These are phyloP conservation scores for Psittacula cyanocephala DNA, from an alignment of 2,113 vertebrate species.

Conservation along the genomic window DNA sequence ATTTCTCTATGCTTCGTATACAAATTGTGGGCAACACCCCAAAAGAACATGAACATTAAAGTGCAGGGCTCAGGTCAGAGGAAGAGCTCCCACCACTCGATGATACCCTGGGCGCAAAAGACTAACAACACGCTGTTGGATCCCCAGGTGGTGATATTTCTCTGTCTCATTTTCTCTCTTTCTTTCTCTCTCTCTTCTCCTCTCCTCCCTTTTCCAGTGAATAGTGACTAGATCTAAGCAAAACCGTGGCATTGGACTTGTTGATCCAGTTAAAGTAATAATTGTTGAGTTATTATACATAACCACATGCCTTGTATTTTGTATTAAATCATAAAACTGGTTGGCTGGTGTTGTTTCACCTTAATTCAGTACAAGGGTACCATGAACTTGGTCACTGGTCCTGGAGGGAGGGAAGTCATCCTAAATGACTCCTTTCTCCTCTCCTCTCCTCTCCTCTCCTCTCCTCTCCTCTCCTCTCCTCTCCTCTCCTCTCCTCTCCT, in stretches of 20 bases:
- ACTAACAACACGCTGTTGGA: neutral
- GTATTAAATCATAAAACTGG: neutral
- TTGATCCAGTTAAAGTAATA: neutral
- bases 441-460: too few species aligned
- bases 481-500: accelerated
- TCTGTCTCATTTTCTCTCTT: neutral
- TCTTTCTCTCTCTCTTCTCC: neutral
- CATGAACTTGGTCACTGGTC: neutral
- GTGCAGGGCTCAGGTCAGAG: neutral
- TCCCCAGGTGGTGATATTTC: neutral
- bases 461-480: accelerated
- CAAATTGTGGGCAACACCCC: neutral
- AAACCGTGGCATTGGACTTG: neutral
- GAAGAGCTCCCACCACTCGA: neutral
- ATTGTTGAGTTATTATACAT: neutral
- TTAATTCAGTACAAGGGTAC: neutral
- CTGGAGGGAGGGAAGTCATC: neutral
- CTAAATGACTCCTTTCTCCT: neutral
- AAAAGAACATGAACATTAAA: neutral
- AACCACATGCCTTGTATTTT: neutral
- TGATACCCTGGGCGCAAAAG: neutral
- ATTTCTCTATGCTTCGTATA: neutral
- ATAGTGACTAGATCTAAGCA: neutral
- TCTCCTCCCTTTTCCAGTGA: neutral
- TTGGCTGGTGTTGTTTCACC: neutral